A percentile compares a stretch with the other conserved stretches of the same genome.
Conservation (phyloP, 2,888 invertebrate genomes). For the Leptarthrus brevirostris region DNA sequence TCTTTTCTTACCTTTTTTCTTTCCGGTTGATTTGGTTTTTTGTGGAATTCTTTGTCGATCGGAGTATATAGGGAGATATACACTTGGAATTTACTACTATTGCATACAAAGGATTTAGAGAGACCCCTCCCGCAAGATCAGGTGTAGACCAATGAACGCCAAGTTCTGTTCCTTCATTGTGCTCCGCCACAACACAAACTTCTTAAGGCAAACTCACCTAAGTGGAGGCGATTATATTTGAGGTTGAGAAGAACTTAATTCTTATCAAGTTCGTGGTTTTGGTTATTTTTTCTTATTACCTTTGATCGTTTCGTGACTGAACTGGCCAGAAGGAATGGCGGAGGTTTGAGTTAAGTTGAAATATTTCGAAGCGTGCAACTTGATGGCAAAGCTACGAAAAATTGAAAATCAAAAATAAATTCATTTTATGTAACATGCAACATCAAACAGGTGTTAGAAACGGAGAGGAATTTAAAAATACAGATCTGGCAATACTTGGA, state of each 20-base stretch:
- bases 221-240: constrained; percentile 17
- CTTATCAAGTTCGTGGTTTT: constrained; percentile 40
- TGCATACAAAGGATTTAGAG: constrained; percentile 50
- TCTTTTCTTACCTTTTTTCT: constrained; percentile 32
- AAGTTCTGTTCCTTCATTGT: not conserved
- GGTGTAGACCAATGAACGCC: constrained; percentile 49
- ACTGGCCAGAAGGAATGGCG: too few species aligned
- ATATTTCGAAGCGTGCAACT: too few species aligned
- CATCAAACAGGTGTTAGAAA: constrained; percentile 3
- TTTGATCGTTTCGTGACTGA: constrained; percentile 1
- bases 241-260: constrained; percentile 3
- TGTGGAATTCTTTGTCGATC: constrained; percentile 28
- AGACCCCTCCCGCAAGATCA: constrained; percentile 51
- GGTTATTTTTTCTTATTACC: constrained; percentile 3
- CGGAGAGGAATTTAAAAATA: not conserved
- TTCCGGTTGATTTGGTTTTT: constrained; percentile 24
- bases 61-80: constrained; percentile 18
- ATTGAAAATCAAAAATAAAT: too few species aligned
- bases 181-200: not conserved
- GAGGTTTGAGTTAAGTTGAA: too few species aligned
- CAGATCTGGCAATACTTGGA: too few species aligned
- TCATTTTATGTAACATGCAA: too few species aligned
- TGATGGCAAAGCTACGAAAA: too few species aligned
- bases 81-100: constrained; percentile 1
- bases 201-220: constrained; percentile 16